Percentiles rank a stretch among this genome's conserved stretches.
Evolutionary conservation across 2,797 vertebrate species (phyloP).

Genomic region (Poecilia picta): DNA sequence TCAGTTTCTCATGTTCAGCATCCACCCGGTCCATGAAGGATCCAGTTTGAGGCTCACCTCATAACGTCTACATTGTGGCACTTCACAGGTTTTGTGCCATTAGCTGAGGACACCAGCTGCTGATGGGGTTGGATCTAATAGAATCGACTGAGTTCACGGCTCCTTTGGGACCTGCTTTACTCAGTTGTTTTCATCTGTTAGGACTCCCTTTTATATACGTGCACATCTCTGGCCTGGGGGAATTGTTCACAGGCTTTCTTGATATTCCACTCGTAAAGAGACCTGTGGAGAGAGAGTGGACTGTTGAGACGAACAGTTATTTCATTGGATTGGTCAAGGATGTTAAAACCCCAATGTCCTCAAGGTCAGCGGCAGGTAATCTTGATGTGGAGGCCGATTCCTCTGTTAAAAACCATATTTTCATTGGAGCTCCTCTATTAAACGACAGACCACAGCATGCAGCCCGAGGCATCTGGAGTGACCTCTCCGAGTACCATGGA

Average conservation of each 20-base stretch:
- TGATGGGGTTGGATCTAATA: constrained; percentile 60
- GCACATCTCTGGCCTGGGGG: constrained; percentile 40
- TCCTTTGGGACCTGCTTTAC: constrained; percentile 60
- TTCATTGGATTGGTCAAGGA: constrained; percentile 49
- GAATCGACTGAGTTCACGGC: constrained; percentile 62
- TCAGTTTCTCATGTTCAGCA: constrained; percentile 29
- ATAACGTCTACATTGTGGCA: constrained; percentile 43
- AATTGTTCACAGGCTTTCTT: constrained; percentile 52
- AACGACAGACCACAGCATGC: constrained; percentile 31
- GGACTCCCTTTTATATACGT: constrained; percentile 65
- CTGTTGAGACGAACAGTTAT: constrained; percentile 41
- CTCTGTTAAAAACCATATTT: constrained; percentile 36
- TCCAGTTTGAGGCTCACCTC: constrained; percentile 54
- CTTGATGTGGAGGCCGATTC: constrained; percentile 41
- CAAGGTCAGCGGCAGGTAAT: constrained; percentile 56
- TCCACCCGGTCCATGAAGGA: constrained; percentile 25
- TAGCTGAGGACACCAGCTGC: constrained; percentile 38
- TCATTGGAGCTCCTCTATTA: constrained; percentile 44
- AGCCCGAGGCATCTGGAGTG: constrained; percentile 32
- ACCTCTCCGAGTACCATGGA: constrained; percentile 23
- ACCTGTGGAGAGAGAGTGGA: constrained; percentile 38
- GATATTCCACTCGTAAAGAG: constrained; percentile 66
- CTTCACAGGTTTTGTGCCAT: constrained; percentile 46
- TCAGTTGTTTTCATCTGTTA: constrained; percentile 71
- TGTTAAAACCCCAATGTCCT: constrained; percentile 54